A percentile compares a stretch with the other conserved stretches of the same genome.
These are phyloP conservation scores for Etheostoma nigrum DNA, from an alignment of 2,797 vertebrate genomes.

Conservation along the genomic window DNA sequence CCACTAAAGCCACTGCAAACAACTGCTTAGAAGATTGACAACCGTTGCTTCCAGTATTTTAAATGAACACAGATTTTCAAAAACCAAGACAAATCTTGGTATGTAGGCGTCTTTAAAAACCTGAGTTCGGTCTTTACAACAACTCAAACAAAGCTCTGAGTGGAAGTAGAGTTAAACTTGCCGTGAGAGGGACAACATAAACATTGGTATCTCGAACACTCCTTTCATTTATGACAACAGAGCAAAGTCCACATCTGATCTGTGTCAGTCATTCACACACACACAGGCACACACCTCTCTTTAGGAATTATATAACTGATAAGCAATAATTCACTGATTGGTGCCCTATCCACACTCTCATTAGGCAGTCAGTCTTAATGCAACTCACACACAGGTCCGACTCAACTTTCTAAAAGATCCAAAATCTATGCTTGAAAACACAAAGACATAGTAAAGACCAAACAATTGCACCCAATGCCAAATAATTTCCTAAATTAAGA, in stretches of 20 bases:
- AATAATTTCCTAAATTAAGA: not conserved
- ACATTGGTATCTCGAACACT: constrained; percentile 84
- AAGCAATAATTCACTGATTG: constrained; percentile 33
- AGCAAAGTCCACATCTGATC: constrained; percentile 77
- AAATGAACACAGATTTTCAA: constrained; percentile 3
- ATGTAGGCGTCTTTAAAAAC: not conserved
- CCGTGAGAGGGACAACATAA: constrained; percentile 85
- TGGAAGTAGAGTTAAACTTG: constrained; percentile 52
- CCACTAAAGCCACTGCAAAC: constrained; percentile 11
- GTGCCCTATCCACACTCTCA: constrained; percentile 22
- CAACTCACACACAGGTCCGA: constrained; percentile 8
- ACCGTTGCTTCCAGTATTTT: not conserved
- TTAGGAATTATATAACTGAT: constrained; percentile 60
- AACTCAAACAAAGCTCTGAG: constrained; percentile 25
- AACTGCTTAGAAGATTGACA: not conserved
- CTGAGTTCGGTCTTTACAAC: not conserved
- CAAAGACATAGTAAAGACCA: not conserved
- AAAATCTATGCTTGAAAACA: not conserved
- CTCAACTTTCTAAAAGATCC: not conserved
- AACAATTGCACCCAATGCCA: not conserved
- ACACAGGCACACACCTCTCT: constrained; percentile 13
- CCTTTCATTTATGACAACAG: constrained; percentile 90
- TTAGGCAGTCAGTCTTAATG: constrained; percentile 14
- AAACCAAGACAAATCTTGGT: not conserved
- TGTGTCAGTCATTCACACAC: constrained; percentile 39